Evolutionary conservation across 1,140 invertebrate genomes (phyloP).

Genomic region (Ctenoplectra terminalis): DNA sequence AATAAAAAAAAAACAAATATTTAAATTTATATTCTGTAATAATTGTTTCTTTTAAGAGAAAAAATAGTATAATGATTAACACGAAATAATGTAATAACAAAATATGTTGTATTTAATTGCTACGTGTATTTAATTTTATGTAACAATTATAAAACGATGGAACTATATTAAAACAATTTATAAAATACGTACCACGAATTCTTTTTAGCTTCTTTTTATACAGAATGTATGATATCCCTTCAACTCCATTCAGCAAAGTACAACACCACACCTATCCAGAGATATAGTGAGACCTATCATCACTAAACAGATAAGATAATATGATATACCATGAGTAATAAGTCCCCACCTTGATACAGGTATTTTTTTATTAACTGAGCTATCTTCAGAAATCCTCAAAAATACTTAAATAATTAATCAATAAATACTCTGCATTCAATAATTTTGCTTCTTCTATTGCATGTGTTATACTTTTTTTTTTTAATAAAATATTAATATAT

Average conservation of each 20-base stretch:
- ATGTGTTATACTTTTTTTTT: not conserved
- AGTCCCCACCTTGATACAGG: slow-evolving; percentile 50
- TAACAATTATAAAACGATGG: not conserved
- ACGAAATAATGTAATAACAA: not conserved
- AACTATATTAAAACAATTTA: not conserved
- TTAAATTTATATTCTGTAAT: not conserved
- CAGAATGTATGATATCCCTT: slow-evolving; percentile 37
- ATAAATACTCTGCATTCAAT: slow-evolving; percentile 6
- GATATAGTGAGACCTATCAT: slow-evolving; percentile 74
- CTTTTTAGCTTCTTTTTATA: not conserved
- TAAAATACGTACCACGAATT: not conserved
- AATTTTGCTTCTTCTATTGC: not conserved
- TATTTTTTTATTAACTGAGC: slow-evolving; percentile 33
- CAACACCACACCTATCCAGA: slow-evolving; percentile 76
- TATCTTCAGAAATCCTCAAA: not conserved
- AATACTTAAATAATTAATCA: slow-evolving; percentile 8
- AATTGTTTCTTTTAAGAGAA: not conserved
- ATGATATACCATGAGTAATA: slow-evolving; percentile 76
- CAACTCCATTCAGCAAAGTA: slow-evolving; percentile 52
- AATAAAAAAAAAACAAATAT: not conserved
- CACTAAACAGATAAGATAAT: slow-evolving; percentile 78
- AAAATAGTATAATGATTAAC: slow-evolving; percentile 4
- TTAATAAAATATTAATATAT: not conserved
- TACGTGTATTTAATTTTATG: not conserved
- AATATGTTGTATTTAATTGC: not conserved